Evolutionary conservation across 2,113 vertebrate species (phyloP).

Genomic region (Myotis brandtii): DNA sequence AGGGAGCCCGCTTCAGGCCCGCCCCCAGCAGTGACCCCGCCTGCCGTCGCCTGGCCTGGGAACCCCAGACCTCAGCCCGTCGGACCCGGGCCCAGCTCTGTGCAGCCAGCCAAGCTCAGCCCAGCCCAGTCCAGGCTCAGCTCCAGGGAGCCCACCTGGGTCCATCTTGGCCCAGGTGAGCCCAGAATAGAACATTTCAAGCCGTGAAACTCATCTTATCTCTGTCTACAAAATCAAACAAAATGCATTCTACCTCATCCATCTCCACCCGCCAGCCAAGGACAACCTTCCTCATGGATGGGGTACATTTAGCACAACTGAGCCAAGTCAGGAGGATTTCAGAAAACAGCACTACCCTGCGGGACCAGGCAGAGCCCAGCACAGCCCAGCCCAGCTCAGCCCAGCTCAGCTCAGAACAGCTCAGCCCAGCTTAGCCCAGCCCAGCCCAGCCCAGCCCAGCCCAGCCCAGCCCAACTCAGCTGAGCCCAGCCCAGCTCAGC

Average conservation of each 20-base stretch:
- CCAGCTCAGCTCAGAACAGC: too few relatives aligned
- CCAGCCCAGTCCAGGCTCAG: too few relatives aligned
- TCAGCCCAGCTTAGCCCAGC: too few relatives aligned
- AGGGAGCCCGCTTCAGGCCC: neutral
- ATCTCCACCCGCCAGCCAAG: neutral
- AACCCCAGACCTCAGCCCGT: neutral
- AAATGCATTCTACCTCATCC: too few relatives aligned
- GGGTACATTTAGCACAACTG: neutral
- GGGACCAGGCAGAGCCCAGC: neutral
- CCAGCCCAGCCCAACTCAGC: neutral
- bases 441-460: neutral
- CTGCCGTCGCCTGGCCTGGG: fast-evolving
- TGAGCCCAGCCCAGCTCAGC: fast-evolving
- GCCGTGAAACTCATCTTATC: too few relatives aligned
- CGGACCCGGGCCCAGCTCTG: fast-evolving
- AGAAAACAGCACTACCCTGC: neutral
- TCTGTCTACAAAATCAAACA: too few relatives aligned
- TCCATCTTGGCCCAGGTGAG: neutral
- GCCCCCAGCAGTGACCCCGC: fast-evolving
- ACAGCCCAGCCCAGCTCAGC: fast-evolving
- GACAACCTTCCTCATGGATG: neutral
- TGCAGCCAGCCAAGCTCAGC: neutral
- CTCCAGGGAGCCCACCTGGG: neutral
- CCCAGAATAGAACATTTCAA: too few relatives aligned
- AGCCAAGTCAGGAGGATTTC: neutral